phyloP scores from a whole-genome alignment of 2,797 vertebrate genomes.

The Crenuchus spilurus region DNA sequence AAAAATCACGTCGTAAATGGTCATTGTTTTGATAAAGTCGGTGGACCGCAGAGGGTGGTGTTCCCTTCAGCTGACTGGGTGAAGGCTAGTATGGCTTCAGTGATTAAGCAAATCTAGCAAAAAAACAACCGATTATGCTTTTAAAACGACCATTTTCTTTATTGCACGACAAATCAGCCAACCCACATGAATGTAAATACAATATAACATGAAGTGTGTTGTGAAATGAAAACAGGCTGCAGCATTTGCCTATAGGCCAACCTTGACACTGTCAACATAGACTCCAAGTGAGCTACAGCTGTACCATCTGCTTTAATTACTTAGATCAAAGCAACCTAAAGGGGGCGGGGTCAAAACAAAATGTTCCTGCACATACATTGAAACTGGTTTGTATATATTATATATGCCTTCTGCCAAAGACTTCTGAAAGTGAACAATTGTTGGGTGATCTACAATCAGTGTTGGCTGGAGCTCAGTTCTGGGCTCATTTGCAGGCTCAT shows the following conservation, averaged over 20 bases:
- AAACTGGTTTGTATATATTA: not conserved
- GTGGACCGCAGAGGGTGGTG: conserved; percentile 5
- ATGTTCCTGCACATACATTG: not conserved
- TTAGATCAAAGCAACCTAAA: not conserved
- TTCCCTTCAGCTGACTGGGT: not conserved
- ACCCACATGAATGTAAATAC: too few relatives aligned
- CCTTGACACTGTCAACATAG: too few relatives aligned
- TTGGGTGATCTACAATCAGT: not conserved
- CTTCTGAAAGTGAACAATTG: not conserved
- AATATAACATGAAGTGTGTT: too few relatives aligned
- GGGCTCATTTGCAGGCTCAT: too few relatives aligned
- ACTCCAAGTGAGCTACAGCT: not conserved
- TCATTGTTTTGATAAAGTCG: not conserved
- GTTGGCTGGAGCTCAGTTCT: not conserved
- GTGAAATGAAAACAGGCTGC: too few relatives aligned
- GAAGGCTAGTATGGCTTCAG: not conserved
- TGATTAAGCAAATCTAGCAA: too few relatives aligned
- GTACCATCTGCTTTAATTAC: not conserved
- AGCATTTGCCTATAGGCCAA: too few relatives aligned
- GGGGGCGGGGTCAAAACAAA: not conserved
- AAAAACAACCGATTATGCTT: too few relatives aligned
- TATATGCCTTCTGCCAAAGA: not conserved
- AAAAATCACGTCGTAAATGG: not conserved
- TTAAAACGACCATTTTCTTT: too few relatives aligned
- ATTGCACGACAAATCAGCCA: too few relatives aligned